Evolutionary conservation across 1,140 invertebrate species (phyloP).

Genomic region (Octopus sinensis): DNA sequence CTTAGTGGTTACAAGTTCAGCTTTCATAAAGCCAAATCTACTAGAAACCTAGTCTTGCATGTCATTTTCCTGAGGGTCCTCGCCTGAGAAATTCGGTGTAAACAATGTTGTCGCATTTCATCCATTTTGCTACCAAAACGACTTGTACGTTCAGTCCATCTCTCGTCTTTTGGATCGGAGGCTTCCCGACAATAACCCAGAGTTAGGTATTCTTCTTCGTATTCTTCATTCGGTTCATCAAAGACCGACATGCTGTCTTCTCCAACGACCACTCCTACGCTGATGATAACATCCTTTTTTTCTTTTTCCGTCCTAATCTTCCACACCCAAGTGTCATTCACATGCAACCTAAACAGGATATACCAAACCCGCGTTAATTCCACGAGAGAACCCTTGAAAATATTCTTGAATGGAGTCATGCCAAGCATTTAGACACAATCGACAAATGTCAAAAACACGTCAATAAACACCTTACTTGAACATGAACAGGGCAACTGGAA

Average conservation of each 20-base stretch:
- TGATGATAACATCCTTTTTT: not conserved
- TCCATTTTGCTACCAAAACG: not conserved
- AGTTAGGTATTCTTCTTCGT: too few relatives aligned
- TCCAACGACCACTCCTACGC: not conserved
- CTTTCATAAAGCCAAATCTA: too few relatives aligned
- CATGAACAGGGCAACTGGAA: too few relatives aligned
- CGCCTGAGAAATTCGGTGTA: not conserved
- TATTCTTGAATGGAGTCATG: constrained; percentile 5
- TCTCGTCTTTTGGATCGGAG: not conserved
- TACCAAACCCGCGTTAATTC: too few relatives aligned
- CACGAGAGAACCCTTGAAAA: not conserved
- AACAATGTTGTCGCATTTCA: not conserved
- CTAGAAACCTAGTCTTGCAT: too few relatives aligned
- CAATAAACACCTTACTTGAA: too few relatives aligned
- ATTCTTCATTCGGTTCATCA: too few relatives aligned
- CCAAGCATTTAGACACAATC: too few relatives aligned
- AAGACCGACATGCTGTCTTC: not conserved
- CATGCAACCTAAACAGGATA: not conserved
- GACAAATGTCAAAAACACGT: too few relatives aligned
- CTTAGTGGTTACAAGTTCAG: too few relatives aligned
- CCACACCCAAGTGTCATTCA: not conserved
- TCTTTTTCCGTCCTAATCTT: not conserved
- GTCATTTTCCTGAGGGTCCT: not conserved
- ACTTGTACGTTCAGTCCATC: not conserved
- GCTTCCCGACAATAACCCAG: too few relatives aligned